A percentile compares a stretch with the other conserved stretches of the same genome.
phyloP scores from a whole-genome alignment of 2,888 invertebrate genomes.

The Nomada ruficornis region DNA sequence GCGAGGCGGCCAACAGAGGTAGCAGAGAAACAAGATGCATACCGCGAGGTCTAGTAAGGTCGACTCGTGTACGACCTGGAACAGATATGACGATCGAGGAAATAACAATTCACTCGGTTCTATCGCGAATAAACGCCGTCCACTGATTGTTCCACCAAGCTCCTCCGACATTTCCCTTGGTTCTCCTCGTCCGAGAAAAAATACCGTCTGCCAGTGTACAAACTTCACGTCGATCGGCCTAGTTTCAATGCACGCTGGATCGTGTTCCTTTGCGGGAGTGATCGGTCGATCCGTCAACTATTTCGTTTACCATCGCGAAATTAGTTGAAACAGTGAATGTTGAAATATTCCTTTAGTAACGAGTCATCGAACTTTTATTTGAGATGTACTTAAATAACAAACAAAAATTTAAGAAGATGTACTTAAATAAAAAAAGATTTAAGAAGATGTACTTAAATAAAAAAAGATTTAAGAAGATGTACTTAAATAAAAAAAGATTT shows the following conservation, averaged over 20 bases:
- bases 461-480: no score
- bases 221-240: conserved; percentile 15
- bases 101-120: conserved; percentile 30
- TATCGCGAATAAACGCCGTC: conserved; percentile 23
- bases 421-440: no score
- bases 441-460: no score
- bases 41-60: conserved; percentile 34
- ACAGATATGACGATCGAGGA: conserved; percentile 46
- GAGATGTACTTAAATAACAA: no score
- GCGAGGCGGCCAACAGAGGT: conserved; percentile 26
- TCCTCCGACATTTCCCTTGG: not conserved
- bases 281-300: no score
- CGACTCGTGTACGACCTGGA: conserved; percentile 41
- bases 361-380: no score
- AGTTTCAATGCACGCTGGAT: not conserved
- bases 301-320: no score
- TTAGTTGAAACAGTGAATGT: no score
- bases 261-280: no score
- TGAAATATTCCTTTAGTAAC: no score
- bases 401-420: no score
- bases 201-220: not conserved
- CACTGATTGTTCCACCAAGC: not conserved
- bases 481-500: no score
- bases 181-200: not conserved
- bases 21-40: conserved; percentile 18